Evolutionary conservation across 2,888 invertebrate species (phyloP), one percentile per base, ranked within the genome.

Genomic region (Lathronympha strigana): DNA sequence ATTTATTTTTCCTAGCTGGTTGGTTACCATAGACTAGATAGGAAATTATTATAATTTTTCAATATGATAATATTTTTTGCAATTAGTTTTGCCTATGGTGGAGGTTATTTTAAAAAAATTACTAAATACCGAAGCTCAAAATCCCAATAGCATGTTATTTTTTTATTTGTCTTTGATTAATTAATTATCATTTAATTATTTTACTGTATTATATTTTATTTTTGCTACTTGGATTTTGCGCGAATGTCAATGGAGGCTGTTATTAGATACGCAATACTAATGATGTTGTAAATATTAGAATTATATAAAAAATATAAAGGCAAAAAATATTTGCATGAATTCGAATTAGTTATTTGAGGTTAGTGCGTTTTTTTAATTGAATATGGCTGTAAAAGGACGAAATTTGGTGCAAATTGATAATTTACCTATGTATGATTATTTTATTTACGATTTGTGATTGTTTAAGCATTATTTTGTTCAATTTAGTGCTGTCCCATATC

Each of bases 151-250:
- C 63, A 47, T 31, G 50, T 9, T 31, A 51, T 33, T 31, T 43
- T 61, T 17, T 25, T 62, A n/a, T n/a, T 25, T 43, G 13, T 17
- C 2, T 15, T 28, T 40, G 13, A 17, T 8, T 28, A n/a, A 47
- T 55, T 23, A 47, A 4, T 2, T 23, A 23, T 21, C 9, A 43
- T 43, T 47, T n/a, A n/a, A 13, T n/a, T 49, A 47, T 40, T 47
- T 55, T 63, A 36, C 38, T 25, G 15, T 50, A 28, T 19, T 38
- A 55, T 19, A 31, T 57, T 36, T 55, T 61, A 54, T 55, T 61
- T 66, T 66, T 57, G 61, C 61, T 66, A 61, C 55, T 61, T 19
- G 66, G 61, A 51, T 61, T 66, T 66, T 66, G 55, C 43, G 55
- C 61, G 31, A 61, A 15, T 45, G 19, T 57, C 47, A 28, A 25